phyloP scores from a whole-genome alignment of 2,113 vertebrate species.

The Scophthalmus maximus region DNA sequence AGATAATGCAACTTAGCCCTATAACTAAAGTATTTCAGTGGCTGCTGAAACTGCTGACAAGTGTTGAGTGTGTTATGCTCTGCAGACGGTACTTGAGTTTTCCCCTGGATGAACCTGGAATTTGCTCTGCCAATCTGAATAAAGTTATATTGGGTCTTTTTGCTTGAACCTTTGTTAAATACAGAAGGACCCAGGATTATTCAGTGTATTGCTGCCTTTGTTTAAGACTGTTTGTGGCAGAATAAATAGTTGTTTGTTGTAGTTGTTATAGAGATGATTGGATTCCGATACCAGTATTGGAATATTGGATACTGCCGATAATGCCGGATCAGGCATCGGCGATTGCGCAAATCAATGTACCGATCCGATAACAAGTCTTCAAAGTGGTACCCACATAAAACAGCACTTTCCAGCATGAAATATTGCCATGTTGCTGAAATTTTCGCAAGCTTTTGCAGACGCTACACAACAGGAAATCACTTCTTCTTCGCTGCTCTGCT shows the following conservation, averaged over 20 bases:
- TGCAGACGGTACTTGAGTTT: neutral
- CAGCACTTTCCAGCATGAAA: too few relatives aligned
- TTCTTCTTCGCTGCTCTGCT: too few relatives aligned
- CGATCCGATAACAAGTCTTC: too few relatives aligned
- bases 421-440: too few relatives aligned
- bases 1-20: slow-evolving; percentile 21
- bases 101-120: slow-evolving; percentile 1
- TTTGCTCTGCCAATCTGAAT: neutral
- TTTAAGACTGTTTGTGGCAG: neutral
- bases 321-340: too few relatives aligned
- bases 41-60: slow-evolving; percentile 1
- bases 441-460: too few relatives aligned
- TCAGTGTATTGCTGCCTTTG: neutral
- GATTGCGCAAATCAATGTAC: too few relatives aligned
- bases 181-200: neutral
- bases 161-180: neutral
- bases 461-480: too few relatives aligned
- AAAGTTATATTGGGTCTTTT: neutral
- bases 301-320: too few relatives aligned
- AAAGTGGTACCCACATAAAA: too few relatives aligned
- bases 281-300: too few relatives aligned
- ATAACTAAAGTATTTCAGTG: slow-evolving; percentile 23
- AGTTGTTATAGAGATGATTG: neutral
- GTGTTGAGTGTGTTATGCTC: neutral
- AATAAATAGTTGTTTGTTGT: neutral